A percentile compares a stretch with the other conserved stretches of the same genome.
These are phyloP conservation scores for Aegypius monachus DNA, from an alignment of 2,113 vertebrate species.

Conservation along the genomic window DNA sequence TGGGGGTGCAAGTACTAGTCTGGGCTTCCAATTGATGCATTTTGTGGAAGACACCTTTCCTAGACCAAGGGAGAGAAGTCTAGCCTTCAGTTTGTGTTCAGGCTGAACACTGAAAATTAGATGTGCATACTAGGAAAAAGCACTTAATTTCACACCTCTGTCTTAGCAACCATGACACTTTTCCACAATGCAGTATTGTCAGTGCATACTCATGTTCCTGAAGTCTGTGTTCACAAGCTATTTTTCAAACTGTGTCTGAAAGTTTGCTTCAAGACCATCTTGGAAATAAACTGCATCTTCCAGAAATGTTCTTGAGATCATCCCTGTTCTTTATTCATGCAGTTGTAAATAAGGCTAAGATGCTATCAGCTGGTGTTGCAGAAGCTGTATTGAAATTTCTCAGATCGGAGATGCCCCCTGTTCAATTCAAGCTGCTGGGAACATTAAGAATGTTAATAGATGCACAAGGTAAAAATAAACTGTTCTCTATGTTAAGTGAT, in stretches of 20 bases:
- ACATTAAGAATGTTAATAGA: slow-evolving; percentile 98
- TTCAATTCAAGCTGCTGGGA: slow-evolving; percentile 97
- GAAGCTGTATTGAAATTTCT: slow-evolving; percentile 94
- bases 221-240: background rate
- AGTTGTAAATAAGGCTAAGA: slow-evolving; percentile 99
- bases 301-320: background rate
- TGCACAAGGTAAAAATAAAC: slow-evolving; percentile 88
- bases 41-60: background rate
- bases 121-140: background rate
- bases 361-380: slow-evolving; percentile 92
- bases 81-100: background rate
- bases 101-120: background rate
- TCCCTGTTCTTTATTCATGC: slow-evolving; percentile 49
- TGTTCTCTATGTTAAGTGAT: slow-evolving; percentile 42
- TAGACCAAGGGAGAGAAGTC: background rate
- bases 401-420: slow-evolving; percentile 96
- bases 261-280: background rate
- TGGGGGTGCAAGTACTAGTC: background rate
- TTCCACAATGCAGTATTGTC: background rate
- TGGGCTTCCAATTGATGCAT: background rate
- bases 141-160: background rate
- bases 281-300: slow-evolving; percentile 3
- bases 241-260: background rate
- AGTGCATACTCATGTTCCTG: accelerated
- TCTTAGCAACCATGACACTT: background rate